A percentile compares a stretch with the other conserved stretches of the same genome.
Evolutionary conservation across 2,113 vertebrate genomes (phyloP).

Genomic region (Passerina amoena): DNA sequence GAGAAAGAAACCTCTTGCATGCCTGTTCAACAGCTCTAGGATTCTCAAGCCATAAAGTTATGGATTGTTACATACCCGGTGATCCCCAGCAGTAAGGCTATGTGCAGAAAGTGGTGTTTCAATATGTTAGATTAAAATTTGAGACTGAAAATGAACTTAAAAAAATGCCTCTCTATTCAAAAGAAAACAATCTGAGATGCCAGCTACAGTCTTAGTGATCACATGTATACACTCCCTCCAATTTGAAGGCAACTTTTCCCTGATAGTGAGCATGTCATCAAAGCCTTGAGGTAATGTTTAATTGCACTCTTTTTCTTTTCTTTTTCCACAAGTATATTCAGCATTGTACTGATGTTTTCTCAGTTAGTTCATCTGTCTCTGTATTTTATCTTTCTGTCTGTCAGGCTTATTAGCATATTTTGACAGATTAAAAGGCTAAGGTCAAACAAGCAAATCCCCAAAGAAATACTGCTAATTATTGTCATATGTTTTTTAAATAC

Average conservation of each 20-base stretch:
- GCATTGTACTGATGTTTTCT: conserved; percentile 62
- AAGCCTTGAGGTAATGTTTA: conserved; percentile 43
- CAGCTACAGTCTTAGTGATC: not conserved
- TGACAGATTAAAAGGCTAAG: conserved; percentile 81
- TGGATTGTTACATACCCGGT: not conserved
- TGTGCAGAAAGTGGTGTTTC: not conserved
- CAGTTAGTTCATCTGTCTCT: conserved; percentile 45
- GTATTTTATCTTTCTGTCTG: conserved; percentile 74
- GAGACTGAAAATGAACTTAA: not conserved
- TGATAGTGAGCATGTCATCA: not conserved
- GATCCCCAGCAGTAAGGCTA: not conserved
- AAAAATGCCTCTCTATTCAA: not conserved
- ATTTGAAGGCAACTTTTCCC: conserved; percentile 18
- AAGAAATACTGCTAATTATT: conserved; percentile 79
- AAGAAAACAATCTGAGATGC: not conserved
- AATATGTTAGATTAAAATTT: not conserved
- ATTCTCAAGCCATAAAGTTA: not conserved
- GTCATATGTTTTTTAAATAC: conserved; percentile 77
- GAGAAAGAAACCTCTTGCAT: not conserved
- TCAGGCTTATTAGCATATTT: conserved; percentile 75
- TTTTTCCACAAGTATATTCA: conserved; percentile 29
- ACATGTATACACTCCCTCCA: not conserved
- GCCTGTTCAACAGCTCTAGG: not conserved
- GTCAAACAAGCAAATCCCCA: conserved; percentile 79
- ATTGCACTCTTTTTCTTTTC: not conserved